A percentile compares a stretch with the other conserved stretches of the same genome.
phyloP scores from a whole-genome alignment of 2,888 invertebrate species.

The Conchocele bisecta region DNA sequence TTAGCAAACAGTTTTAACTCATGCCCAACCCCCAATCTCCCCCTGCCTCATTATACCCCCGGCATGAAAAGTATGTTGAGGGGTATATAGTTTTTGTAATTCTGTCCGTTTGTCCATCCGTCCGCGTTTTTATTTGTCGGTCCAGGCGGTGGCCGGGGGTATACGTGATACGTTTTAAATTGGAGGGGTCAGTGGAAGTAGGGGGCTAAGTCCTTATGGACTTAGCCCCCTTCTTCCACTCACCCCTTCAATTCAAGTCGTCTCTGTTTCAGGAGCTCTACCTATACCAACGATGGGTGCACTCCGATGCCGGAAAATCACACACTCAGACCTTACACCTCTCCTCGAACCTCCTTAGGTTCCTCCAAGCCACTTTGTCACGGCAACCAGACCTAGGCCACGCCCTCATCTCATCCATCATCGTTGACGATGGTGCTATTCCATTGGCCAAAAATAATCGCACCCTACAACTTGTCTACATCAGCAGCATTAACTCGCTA shows the following conservation, averaged over 20 bases:
- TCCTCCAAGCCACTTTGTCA: conserved; percentile 57
- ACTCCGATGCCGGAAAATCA: conserved; percentile 13
- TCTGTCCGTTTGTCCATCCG: too few species aligned
- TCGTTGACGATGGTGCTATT: conserved; percentile 34
- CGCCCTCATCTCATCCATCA: conserved; percentile 56
- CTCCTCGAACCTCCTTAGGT: conserved; percentile 55
- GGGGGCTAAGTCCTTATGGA: too few species aligned
- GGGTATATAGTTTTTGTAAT: too few species aligned
- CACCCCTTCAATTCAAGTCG: too few species aligned
- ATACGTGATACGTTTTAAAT: too few species aligned
- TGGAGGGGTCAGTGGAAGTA: too few species aligned
- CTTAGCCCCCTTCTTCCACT: too few species aligned
- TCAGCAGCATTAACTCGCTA: conserved; percentile 64
- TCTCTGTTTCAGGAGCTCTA: conserved; percentile 75
- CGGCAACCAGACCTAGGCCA: conserved; percentile 65
- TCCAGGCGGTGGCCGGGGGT: too few species aligned
- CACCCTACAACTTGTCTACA: conserved; percentile 65
- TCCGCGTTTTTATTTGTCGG: too few species aligned
- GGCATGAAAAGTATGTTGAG: too few species aligned
- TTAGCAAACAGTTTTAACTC: too few species aligned
- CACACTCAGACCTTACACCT: conserved; percentile 39
- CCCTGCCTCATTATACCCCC: too few species aligned
- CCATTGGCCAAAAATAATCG: conserved; percentile 61
- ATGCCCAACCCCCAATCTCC: background rate
- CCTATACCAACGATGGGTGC: conserved; percentile 60